phyloP scores from a whole-genome alignment of 1,140 invertebrate genomes.

The Chironomus tepperi region DNA sequence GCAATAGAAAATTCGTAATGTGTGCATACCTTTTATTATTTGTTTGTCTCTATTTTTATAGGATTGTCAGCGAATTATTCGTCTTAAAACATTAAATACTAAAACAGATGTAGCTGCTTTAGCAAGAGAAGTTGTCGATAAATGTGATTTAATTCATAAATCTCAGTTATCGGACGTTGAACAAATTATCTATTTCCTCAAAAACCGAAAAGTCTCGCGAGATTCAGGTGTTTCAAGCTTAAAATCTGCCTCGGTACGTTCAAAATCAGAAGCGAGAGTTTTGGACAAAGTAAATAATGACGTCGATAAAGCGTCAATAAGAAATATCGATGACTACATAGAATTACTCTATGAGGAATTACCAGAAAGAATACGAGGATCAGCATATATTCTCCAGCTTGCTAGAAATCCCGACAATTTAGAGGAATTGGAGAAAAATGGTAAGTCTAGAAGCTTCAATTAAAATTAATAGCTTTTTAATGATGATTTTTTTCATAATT shows the following conservation, averaged over 20 bases:
- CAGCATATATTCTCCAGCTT: conserved; percentile 82
- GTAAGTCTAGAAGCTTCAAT: conserved; percentile 41
- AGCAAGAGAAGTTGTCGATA: conserved; percentile 78
- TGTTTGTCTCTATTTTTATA: conserved; percentile 35
- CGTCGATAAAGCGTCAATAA: conserved; percentile 52
- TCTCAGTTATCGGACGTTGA: conserved; percentile 78
- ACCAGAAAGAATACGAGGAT: conserved; percentile 84
- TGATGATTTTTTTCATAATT: conserved; percentile 28
- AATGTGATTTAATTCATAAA: conserved; percentile 81
- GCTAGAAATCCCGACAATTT: conserved; percentile 90
- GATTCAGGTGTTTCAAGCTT: conserved; percentile 32
- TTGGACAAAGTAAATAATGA: conserved; percentile 32
- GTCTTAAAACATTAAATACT: conserved; percentile 71
- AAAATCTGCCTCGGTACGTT: conserved; percentile 26
- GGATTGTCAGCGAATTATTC: conserved; percentile 76
- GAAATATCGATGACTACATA: conserved; percentile 86
- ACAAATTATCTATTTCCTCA: conserved; percentile 84
- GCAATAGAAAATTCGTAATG: neutral
- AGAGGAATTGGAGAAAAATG: conserved; percentile 84
- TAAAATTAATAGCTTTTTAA: conserved; percentile 25
- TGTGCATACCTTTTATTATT: neutral
- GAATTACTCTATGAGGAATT: conserved; percentile 95
- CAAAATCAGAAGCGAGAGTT: conserved; percentile 31
- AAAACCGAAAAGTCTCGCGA: conserved; percentile 59
- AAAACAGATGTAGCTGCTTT: conserved; percentile 70